Conservation (phyloP, 2,888 invertebrate genomes). For the Lasius fuliginosus region DNA sequence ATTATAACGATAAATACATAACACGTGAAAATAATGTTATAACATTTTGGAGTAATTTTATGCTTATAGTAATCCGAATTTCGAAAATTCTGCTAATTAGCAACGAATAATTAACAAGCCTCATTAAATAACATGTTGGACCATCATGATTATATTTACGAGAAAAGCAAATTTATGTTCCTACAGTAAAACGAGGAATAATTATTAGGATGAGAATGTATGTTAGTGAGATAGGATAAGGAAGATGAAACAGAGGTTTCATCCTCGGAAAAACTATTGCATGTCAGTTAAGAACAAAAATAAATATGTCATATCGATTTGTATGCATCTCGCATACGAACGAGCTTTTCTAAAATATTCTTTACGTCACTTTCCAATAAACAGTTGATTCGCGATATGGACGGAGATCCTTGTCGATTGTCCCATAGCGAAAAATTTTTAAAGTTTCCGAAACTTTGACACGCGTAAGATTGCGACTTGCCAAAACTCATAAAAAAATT, state of each 20-base stretch:
- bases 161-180: not conserved
- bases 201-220: not conserved
- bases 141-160: not conserved
- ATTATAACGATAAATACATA: not conserved
- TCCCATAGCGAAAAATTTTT: constrained; percentile 14
- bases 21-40: not conserved
- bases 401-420: constrained; percentile 22
- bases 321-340: not conserved
- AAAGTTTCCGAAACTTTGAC: constrained; percentile 15
- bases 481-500: constrained; percentile 50
- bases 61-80: not conserved
- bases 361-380: constrained; percentile 19
- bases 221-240: not conserved
- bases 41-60: not conserved
- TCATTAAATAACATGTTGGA: not conserved
- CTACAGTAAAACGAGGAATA: not conserved
- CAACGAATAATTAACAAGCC: not conserved
- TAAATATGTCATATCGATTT: constrained; percentile 10
- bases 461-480: constrained; percentile 47
- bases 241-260: not conserved
- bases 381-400: constrained; percentile 22
- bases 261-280: not conserved
- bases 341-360: constrained; percentile 29
- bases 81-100: not conserved
- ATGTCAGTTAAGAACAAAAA: not conserved